Evolutionary conservation across 2,113 vertebrate species (phyloP), one percentile per base, ranked within the genome.

Genomic region (Pluvialis apricaria): DNA sequence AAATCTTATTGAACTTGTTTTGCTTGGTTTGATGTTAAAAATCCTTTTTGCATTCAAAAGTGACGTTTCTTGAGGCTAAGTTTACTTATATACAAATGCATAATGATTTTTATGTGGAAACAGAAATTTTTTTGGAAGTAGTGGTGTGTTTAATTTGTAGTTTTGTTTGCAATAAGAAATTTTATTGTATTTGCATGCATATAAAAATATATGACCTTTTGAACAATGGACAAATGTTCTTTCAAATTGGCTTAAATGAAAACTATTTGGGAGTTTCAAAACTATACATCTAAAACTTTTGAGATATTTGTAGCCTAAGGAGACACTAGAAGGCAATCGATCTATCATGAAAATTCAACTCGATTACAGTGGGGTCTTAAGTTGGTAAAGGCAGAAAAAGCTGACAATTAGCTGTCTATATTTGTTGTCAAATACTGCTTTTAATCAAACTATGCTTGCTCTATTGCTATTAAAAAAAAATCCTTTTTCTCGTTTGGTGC

Each of bases 91-190:
- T 76, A 36, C 34, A 54, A 89, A 71, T 38, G 36, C 44, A 21
- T 88, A 42, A 61, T 45, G 38, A 71, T 47, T 76, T 89, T 9
- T 58, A 5, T 60, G 26, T 0, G 12, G 28, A 79, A 91, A 92
- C n/a, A 89, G 49, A 84, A 68, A 81, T 91, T 64, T 25, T 28
- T 92, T 47, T 92, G 22, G 84, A 40, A 83, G 36, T 42, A 49
- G 42, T 42, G 11, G 28, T 66, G 32, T 85, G 44, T 77, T 95
- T 85, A 34, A 79, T 69, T 94, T 44, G 40, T 80, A 72, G 47
- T 55, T 95, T 89, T 88, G 58, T 93, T 93, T 86, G 40, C 51
- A 72, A 32, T 40, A 86, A 93, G 85, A 94, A 79, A 82, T 85
- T 52, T 87, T 31, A 38, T 76, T 85, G 36, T 65, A 52, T 96